Evolutionary conservation across 1,140 invertebrate species (phyloP).

Genomic region (Chionoecetes opilio): DNA sequence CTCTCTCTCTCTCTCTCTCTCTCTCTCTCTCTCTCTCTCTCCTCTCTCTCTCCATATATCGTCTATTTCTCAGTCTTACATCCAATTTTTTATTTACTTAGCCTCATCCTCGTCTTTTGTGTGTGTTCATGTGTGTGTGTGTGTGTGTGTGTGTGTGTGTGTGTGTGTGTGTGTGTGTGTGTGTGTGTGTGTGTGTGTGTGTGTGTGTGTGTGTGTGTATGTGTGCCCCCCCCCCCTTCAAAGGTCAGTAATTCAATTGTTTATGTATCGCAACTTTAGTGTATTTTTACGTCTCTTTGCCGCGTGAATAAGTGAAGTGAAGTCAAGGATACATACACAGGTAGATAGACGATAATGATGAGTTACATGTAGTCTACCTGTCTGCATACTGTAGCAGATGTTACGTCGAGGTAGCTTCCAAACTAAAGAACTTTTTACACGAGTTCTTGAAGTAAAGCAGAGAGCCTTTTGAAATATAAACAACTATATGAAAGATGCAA

Average conservation of each 20-base stretch:
- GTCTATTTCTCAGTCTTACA: not conserved
- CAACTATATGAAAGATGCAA: too few relatives aligned
- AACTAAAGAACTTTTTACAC: too few relatives aligned
- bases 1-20: constrained; percentile 53
- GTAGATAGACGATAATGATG: not conserved
- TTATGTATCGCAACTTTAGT: too few relatives aligned
- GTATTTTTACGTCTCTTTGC: too few relatives aligned
- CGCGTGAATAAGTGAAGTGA: too few relatives aligned
- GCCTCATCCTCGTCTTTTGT: not conserved
- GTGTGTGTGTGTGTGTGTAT: constrained; percentile 16
- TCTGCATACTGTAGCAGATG: too few relatives aligned
- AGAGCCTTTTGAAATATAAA: too few relatives aligned
- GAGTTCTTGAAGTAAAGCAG: too few relatives aligned
- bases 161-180: constrained; percentile 39
- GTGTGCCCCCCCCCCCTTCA: not conserved
- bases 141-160: not conserved
- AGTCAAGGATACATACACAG: not conserved
- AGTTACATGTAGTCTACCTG: not conserved
- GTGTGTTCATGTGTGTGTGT: not conserved
- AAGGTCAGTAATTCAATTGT: too few relatives aligned
- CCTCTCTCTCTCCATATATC: not conserved
- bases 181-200: constrained; percentile 41
- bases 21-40: constrained; percentile 39
- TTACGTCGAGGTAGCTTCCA: too few relatives aligned
- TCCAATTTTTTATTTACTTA: too few relatives aligned